A percentile compares a stretch with the other conserved stretches of the same genome.
These are phyloP conservation scores for Frankliniella intonsa DNA, from an alignment of 2,888 invertebrate genomes.

Conservation along the genomic window DNA sequence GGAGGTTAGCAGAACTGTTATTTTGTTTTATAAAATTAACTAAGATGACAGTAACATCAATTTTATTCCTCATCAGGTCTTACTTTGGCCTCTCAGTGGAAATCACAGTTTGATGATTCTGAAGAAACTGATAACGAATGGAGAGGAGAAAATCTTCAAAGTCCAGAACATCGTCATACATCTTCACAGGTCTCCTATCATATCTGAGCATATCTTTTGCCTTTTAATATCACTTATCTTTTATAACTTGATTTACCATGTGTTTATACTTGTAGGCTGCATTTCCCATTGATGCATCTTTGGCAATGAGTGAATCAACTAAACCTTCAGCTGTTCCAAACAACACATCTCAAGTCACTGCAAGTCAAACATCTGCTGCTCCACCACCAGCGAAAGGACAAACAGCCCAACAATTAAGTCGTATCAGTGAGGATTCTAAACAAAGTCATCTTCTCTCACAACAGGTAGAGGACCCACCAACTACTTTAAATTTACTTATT, in stretches of 20 bases:
- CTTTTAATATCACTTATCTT: slow-evolving; percentile 32
- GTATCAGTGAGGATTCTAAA: slow-evolving; percentile 39
- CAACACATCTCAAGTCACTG: background rate
- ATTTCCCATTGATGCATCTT: slow-evolving; percentile 27
- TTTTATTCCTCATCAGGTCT: slow-evolving; percentile 46
- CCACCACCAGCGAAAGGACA: slow-evolving; percentile 33
- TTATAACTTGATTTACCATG: background rate
- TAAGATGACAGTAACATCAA: background rate
- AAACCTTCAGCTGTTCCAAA: slow-evolving; percentile 4
- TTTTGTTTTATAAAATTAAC: background rate
- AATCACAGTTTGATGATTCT: slow-evolving; percentile 92
- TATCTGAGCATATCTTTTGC: background rate
- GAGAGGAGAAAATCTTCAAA: slow-evolving; percentile 71
- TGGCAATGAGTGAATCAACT: slow-evolving; percentile 30
- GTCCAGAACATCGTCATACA: slow-evolving; percentile 52
- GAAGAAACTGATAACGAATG: slow-evolving; percentile 93
- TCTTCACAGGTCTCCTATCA: slow-evolving; percentile 27
- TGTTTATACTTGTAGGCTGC: slow-evolving; percentile 17
- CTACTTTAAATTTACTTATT: slow-evolving; percentile 18
- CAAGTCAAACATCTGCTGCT: slow-evolving; percentile 32
- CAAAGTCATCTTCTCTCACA: slow-evolving; percentile 36
- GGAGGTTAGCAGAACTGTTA: slow-evolving; percentile 49
- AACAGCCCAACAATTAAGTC: slow-evolving; percentile 37
- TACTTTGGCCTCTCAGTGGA: slow-evolving; percentile 91
- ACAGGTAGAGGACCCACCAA: slow-evolving; percentile 33